Conservation (phyloP, 2,888 invertebrate species). For the Cyclophora punctaria region DNA sequence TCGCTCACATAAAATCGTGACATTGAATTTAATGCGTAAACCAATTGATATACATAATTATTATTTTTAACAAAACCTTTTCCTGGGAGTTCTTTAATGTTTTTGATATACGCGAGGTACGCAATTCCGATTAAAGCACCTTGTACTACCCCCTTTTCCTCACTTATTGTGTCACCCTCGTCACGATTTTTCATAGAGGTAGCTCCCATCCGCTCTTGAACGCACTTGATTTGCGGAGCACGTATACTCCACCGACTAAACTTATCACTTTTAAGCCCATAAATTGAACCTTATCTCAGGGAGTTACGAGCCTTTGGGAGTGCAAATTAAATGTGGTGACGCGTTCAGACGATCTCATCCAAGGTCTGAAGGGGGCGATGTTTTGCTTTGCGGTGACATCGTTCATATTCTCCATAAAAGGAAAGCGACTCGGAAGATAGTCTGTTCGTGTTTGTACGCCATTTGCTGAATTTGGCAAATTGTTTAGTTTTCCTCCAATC, state of each 20-base stretch:
- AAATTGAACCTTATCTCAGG: conserved; percentile 36
- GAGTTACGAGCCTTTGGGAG: conserved; percentile 26
- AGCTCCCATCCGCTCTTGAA: conserved; percentile 63
- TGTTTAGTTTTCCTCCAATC: conserved; percentile 38
- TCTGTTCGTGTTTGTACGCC: conserved; percentile 46
- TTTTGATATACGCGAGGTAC: conserved; percentile 22
- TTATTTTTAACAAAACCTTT: not conserved
- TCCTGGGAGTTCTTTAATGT: conserved; percentile 15
- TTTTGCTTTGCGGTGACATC: conserved; percentile 59
- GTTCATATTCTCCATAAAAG: conserved; percentile 48
- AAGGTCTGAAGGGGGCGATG: conserved; percentile 47
- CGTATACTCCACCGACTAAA: conserved; percentile 40
- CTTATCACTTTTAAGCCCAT: conserved; percentile 18
- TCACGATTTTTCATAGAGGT: conserved; percentile 71
- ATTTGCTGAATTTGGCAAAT: conserved; percentile 44
- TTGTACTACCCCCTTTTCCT: conserved; percentile 48
- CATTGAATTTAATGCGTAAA: conserved; percentile 21
- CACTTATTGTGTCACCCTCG: conserved; percentile 63
- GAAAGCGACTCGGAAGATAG: conserved; percentile 51
- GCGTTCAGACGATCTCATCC: conserved; percentile 44
- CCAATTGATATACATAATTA: conserved; percentile 11
- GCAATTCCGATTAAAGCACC: conserved; percentile 66
- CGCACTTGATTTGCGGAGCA: conserved; percentile 72
- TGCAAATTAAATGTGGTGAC: conserved; percentile 29
- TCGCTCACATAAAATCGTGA: conserved; percentile 23